Percentiles rank a stretch among this genome's conserved stretches.
phyloP scores from a whole-genome alignment of 2,888 invertebrate species.

The Ctenicera cuprea region DNA sequence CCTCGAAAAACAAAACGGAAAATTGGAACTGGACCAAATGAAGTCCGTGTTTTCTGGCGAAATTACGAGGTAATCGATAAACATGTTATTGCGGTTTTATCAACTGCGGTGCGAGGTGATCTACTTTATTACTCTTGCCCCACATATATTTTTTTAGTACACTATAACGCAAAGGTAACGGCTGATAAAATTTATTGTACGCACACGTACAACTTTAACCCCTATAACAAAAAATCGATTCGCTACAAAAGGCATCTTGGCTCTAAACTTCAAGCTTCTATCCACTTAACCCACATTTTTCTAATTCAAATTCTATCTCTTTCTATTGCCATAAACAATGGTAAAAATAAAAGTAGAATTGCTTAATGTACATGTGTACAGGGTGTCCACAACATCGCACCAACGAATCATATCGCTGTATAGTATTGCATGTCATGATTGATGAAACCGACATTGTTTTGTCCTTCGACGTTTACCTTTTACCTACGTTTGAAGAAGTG shows the following conservation, averaged over 20 bases:
- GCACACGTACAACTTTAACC: constrained; percentile 43
- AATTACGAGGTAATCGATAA: constrained; percentile 33
- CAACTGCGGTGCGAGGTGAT: constrained; percentile 42
- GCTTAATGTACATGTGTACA: no score
- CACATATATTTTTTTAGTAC: constrained; percentile 43
- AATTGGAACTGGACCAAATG: constrained; percentile 21
- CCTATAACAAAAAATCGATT: constrained; percentile 13
- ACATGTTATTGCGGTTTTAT: constrained; percentile 47
- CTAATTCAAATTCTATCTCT: no score
- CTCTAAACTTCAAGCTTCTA: not conserved
- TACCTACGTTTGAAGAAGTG: no score
- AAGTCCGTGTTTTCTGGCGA: constrained; percentile 26
- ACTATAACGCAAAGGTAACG: constrained; percentile 48
- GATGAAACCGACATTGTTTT: no score
- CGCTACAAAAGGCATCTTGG: not conserved
- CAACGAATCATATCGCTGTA: no score
- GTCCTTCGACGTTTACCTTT: no score
- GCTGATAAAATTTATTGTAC: constrained; percentile 49
- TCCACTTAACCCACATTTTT: no score
- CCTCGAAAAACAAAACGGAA: constrained; percentile 1
- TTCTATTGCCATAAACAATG: no score
- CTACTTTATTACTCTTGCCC: constrained; percentile 41
- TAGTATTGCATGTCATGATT: no score
- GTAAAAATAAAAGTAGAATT: no score
- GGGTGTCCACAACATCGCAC: no score